Evolutionary conservation across 1,140 invertebrate species (phyloP), one percentile per base, ranked within the genome.

Genomic region (Bombus confusus): DNA sequence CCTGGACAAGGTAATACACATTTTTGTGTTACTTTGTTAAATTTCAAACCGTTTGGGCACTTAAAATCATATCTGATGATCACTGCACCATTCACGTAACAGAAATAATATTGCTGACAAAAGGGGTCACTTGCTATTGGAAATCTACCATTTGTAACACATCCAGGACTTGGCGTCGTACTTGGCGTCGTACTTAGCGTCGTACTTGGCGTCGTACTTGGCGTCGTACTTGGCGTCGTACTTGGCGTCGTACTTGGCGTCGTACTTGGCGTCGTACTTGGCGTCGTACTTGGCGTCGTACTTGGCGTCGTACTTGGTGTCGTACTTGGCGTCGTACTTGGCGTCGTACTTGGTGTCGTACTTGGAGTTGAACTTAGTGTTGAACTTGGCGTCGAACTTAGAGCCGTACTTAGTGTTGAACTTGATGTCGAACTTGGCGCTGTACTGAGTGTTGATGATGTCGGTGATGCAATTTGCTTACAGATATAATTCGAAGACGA

Each of bases 21-120:
- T 28, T 59, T 73, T 41, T 88, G 68, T 13, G 10, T 18, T 0
- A 0, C 2, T 1, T 41, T 47, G 18, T 88, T 6, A 68, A 89
- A 89, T n/a, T 6, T 1, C 8, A 89, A 47, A 3, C 1, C 1
- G 1, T 73, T 86, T 28, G 87, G 88, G 2, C 88, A 89, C 28
- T 1, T 12, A 0, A 86, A 39, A 28, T 68, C 18, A n/a, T 62
- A 34, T 15, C 9, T 66, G 5, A 76, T 28, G 1, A 3, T 18
- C 0, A 0, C 0, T 5, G 0, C 1, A 22, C 64, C 59, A 25
- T 64, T 1, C 66, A 43, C 31, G 1, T 57, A 89, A 66, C 88
- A 89, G 0, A 73, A 57, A 28, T 83, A 88, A 74, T 86, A 89
- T 4, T 12, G 41, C 8, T 86, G 52, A 47, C 88, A 89, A 6